Evolutionary conservation across 1,140 invertebrate genomes (phyloP).

Genomic region (Matsumurasca onukii): DNA sequence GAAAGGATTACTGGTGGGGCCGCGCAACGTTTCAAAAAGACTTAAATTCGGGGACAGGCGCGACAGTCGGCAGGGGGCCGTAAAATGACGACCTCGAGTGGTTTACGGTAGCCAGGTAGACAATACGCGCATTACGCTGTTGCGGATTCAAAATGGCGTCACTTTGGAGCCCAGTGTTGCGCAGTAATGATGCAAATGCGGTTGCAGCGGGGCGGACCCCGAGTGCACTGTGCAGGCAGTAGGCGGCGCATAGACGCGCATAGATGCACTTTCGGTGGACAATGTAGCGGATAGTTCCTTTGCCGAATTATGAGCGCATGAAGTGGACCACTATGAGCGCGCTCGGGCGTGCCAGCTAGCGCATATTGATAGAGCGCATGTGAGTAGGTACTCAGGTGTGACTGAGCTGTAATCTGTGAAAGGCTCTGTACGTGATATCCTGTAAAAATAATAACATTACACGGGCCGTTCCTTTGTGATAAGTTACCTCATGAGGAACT

Average conservation of each 20-base stretch:
- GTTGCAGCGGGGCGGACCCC: neutral
- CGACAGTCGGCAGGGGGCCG: constrained; percentile 5
- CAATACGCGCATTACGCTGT: neutral
- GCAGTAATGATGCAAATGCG: constrained; percentile 24
- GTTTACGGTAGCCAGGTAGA: constrained; percentile 22
- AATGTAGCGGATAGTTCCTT: too few relatives aligned
- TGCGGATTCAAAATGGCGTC: constrained; percentile 12
- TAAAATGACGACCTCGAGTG: constrained; percentile 18
- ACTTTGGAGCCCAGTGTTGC: constrained; percentile 8
- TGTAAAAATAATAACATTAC: too few relatives aligned
- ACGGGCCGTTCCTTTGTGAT: too few relatives aligned
- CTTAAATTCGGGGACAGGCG: constrained; percentile 18
- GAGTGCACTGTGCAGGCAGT: neutral
- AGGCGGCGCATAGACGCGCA: neutral
- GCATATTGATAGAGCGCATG: too few relatives aligned
- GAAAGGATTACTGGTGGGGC: constrained; percentile 9
- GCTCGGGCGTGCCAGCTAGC: too few relatives aligned
- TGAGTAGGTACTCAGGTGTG: too few relatives aligned
- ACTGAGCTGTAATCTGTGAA: too few relatives aligned
- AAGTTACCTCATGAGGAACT: too few relatives aligned
- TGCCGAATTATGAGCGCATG: too few relatives aligned
- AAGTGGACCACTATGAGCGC: too few relatives aligned
- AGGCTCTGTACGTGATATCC: too few relatives aligned
- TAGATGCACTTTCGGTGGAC: constrained; percentile 12
- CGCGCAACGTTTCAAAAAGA: constrained; percentile 18